Base-by-base conservation (phyloP, 1,140 invertebrate species). In the Drosophila orena region DNA sequence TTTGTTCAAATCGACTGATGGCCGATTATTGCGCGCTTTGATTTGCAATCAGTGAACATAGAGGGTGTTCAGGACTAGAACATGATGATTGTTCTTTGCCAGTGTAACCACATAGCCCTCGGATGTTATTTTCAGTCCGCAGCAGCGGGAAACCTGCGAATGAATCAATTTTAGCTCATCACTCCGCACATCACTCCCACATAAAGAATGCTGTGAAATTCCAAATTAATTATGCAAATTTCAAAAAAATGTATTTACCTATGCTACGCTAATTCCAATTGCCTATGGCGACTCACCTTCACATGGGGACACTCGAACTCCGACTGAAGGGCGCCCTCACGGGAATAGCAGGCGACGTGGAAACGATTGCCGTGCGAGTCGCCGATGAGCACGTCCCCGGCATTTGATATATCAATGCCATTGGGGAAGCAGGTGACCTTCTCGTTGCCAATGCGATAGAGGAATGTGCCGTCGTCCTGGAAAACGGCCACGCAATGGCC, bases 51-150 rank as follows among this genome's bases (percentile, higher is more conserved):
- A 97, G 92, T 96, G 95, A 94, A 98, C 97, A 94, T 98, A 98
- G 81, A 98, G 95, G 43, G 97, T 98, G 94, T 99, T 98, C 85
- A 99, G 94, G 84, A 99, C 97, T 92, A 99, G 95, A 79, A 99
- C 98, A 93, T 99, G 97, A 93, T 99, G 98, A 94, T 99, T 99
- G 94, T 99, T 99, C 94, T 99, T 99, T 88, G 98, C 98, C 92
- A 99, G 93, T 55, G 98, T 99, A 76, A 99, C 97, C 72, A 99
- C 96, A 93, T 98, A 98, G 57, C 98, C 98, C 94, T 98, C 97
- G 5, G 97, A 97, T 44, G 98, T 99, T 79, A 99, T 98, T 94
- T 99, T 99, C 81, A 99, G 94, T 49, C 98, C 98, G 93, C 98
- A 99, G 94, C 98, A 99, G 85, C 98, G 96, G 71, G 97, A 98